Percentiles rank a stretch among this genome's conserved stretches.
Evolutionary conservation across 1,140 invertebrate species (phyloP).

Genomic region (Cydia fagiglandana): DNA sequence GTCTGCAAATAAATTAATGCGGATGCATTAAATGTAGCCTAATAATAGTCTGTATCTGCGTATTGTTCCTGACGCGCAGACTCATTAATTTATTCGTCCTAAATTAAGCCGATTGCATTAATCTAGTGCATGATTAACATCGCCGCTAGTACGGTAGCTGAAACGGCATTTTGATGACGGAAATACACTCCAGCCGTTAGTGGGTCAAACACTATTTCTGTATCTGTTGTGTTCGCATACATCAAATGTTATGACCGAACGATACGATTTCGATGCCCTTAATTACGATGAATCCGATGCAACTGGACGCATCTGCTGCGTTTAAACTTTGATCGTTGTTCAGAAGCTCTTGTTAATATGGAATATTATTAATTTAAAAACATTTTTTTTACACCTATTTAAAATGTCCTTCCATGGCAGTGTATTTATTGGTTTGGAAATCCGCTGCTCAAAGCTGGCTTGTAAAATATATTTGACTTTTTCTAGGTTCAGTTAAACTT

Average conservation of each 20-base stretch:
- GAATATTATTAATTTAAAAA: background rate
- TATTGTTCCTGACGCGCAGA: slow-evolving; percentile 12
- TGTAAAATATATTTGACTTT: background rate
- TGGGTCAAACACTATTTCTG: slow-evolving; percentile 76
- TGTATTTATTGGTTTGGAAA: background rate
- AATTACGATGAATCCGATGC: slow-evolving; percentile 44
- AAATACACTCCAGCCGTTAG: slow-evolving; percentile 76
- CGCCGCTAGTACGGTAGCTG: slow-evolving; percentile 41
- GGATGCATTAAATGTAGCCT: background rate
- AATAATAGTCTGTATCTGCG: slow-evolving; percentile 18
- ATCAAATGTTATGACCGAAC: slow-evolving; percentile 57
- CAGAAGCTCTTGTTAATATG: background rate
- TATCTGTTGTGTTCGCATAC: slow-evolving; percentile 65
- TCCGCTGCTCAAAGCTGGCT: background rate
- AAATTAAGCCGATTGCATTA: slow-evolving; percentile 35
- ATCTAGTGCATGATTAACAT: slow-evolving; percentile 49
- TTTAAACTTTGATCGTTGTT: background rate
- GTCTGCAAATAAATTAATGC: background rate
- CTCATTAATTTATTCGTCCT: slow-evolving; percentile 27
- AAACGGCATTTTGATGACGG: slow-evolving; percentile 66
- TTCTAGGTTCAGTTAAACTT: background rate
- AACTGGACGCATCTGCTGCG: slow-evolving; percentile 33
- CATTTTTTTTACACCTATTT: background rate
- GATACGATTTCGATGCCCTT: slow-evolving; percentile 49
- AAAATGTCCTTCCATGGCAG: background rate